phyloP scores from a whole-genome alignment of 1,140 invertebrate species.

The Pseudomyrmex sp. region DNA sequence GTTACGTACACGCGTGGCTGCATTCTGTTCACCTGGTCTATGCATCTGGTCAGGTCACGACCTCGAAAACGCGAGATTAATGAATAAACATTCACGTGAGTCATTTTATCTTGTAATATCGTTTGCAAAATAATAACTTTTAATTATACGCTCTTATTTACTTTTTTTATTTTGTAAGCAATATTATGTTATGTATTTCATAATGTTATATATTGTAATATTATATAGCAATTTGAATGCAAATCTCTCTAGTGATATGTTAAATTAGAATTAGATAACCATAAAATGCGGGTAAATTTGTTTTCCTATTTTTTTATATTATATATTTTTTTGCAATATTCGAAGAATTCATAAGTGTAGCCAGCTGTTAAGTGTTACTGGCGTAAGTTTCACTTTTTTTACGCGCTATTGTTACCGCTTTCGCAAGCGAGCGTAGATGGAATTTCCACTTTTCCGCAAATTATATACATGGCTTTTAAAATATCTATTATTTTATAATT shows the following conservation, averaged over 20 bases:
- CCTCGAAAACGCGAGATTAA: neutral
- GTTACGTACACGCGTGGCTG: constrained; percentile 24
- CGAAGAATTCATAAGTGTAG: constrained; percentile 19
- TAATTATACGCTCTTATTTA: neutral
- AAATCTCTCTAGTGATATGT: neutral
- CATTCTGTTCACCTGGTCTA: constrained; percentile 63
- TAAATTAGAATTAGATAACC: constrained; percentile 13
- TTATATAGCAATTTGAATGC: neutral
- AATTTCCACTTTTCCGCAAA: constrained; percentile 32
- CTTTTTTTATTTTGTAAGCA: neutral
- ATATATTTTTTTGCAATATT: constrained; percentile 21
- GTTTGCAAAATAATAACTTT: neutral
- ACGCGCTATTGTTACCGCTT: constrained; percentile 27
- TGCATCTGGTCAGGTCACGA: constrained; percentile 60
- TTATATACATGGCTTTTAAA: neutral
- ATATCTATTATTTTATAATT: neutral
- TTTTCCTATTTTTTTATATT: constrained; percentile 17
- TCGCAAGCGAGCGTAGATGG: constrained; percentile 6
- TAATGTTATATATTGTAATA: neutral
- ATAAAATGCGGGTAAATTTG: constrained; percentile 35
- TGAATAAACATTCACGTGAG: neutral
- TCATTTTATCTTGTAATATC: neutral
- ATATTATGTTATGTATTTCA: neutral
- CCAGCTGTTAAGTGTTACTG: constrained; percentile 52
- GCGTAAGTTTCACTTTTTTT: constrained; percentile 64